Conservation (phyloP, 2,888 invertebrate genomes). For the Thalpophila matura region DNA sequence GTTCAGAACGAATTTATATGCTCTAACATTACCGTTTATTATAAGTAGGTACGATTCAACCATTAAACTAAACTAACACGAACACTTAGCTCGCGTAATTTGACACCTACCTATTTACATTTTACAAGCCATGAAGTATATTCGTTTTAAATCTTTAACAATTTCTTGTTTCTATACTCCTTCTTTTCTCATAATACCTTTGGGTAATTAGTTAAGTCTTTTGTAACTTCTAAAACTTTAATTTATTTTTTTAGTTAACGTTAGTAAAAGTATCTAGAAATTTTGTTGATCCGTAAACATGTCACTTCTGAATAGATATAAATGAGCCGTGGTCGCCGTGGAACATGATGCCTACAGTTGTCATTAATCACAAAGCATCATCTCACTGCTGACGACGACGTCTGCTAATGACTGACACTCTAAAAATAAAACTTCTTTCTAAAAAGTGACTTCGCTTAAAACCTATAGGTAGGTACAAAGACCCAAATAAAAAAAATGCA, state of each 20-base stretch:
- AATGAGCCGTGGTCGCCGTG: slow-evolving; percentile 13
- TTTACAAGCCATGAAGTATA: slow-evolving; percentile 32
- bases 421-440: slow-evolving; percentile 18
- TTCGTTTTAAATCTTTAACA: slow-evolving; percentile 6
- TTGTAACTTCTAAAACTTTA: neutral
- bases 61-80: slow-evolving; percentile 56
- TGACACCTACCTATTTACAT: slow-evolving; percentile 34
- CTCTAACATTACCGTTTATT: slow-evolving; percentile 36
- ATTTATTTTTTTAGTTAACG: neutral
- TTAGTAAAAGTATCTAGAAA: slow-evolving; percentile 3
- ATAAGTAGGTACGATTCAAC: slow-evolving; percentile 37
- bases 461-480: too few relatives aligned
- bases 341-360: slow-evolving; percentile 26
- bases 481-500: neutral
- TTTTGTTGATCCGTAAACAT: slow-evolving; percentile 8
- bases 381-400: slow-evolving; percentile 16
- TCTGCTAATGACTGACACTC: slow-evolving; percentile 15
- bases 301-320: slow-evolving; percentile 31
- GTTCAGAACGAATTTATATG: slow-evolving; percentile 36
- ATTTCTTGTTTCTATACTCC: neutral
- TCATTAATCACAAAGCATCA: slow-evolving; percentile 41
- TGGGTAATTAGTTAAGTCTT: slow-evolving; percentile 29
- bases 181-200: slow-evolving; percentile 6
- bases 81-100: slow-evolving; percentile 43
- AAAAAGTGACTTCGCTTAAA: too few relatives aligned